Percentiles rank a stretch among this genome's conserved stretches.
Evolutionary conservation across 2,888 invertebrate genomes (phyloP).

Genomic region (Lasioglossum morio): DNA sequence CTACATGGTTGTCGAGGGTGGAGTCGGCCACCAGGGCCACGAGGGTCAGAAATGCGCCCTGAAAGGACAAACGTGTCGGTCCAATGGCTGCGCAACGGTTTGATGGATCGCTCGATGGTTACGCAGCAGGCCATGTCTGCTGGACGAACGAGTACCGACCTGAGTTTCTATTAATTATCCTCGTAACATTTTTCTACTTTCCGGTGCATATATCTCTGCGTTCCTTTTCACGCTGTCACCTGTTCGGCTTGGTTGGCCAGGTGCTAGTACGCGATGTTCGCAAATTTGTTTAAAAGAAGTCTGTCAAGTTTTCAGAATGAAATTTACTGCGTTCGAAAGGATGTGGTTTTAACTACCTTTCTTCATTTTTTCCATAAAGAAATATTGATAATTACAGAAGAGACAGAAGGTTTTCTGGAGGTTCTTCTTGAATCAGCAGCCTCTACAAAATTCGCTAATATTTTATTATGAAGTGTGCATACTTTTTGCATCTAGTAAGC

Average conservation of each 20-base stretch:
- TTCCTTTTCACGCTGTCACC: background rate
- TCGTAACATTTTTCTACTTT: too few species aligned
- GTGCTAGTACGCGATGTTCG: background rate
- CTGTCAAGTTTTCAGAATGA: background rate
- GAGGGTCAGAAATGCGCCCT: constrained; percentile 65
- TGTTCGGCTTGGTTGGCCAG: background rate
- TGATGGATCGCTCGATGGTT: constrained; percentile 34
- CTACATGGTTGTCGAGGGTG: constrained; percentile 58
- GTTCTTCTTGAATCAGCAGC: background rate
- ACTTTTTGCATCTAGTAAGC: background rate
- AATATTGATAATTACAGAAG: background rate
- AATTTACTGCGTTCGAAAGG: background rate
- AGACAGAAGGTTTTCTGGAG: too few species aligned
- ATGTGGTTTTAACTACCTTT: rapidly evolving
- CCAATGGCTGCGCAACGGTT: constrained; percentile 23
- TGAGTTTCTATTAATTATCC: constrained; percentile 12
- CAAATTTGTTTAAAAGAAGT: background rate
- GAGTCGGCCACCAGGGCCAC: constrained; percentile 25
- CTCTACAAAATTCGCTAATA: too few species aligned
- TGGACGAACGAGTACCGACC: constrained; percentile 9
- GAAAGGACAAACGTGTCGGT: constrained; percentile 57
- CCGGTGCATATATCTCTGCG: background rate
- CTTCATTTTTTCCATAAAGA: background rate
- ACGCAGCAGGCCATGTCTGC: background rate
- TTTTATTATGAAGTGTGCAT: background rate